These are phyloP conservation scores for Caenorhabditis tropicalis DNA, from an alignment of 1,140 invertebrate genomes.

Conservation along the genomic window DNA sequence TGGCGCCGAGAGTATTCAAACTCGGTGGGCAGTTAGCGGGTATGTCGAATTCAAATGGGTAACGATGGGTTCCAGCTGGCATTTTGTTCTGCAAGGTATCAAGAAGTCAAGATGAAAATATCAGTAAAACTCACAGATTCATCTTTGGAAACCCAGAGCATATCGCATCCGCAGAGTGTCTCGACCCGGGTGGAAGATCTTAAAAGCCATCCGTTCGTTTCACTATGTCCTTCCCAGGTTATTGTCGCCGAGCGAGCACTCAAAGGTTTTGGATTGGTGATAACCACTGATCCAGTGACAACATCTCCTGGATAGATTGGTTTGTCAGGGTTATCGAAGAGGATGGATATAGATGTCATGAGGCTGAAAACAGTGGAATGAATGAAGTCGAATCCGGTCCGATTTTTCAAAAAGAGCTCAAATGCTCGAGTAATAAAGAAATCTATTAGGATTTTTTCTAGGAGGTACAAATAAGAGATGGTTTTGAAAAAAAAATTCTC, in stretches of 20 bases:
- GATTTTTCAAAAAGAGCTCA: too few relatives aligned
- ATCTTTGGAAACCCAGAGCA: neutral
- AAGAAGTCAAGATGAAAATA: too few relatives aligned
- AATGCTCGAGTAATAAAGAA: too few relatives aligned
- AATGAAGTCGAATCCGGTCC: too few relatives aligned
- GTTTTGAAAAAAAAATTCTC: too few relatives aligned
- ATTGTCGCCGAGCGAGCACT: neutral
- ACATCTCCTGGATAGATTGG: neutral
- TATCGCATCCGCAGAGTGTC: too few relatives aligned
- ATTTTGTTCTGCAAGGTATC: neutral
- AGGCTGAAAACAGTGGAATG: too few relatives aligned
- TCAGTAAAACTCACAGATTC: neutral
- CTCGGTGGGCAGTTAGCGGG: neutral
- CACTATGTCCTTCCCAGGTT: neutral
- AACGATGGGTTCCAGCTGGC: neutral
- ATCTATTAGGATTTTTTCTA: too few relatives aligned
- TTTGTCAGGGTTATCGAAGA: neutral
- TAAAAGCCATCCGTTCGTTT: too few relatives aligned
- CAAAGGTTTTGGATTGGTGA: neutral
- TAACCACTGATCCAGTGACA: neutral
- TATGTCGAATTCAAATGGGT: neutral
- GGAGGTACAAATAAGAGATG: too few relatives aligned
- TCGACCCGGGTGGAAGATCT: too few relatives aligned
- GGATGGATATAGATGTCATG: neutral
- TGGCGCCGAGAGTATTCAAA: too few relatives aligned